These are phyloP conservation scores for Ichneumoninae sp. DNA, from an alignment of 2,888 invertebrate genomes.

Conservation along the genomic window DNA sequence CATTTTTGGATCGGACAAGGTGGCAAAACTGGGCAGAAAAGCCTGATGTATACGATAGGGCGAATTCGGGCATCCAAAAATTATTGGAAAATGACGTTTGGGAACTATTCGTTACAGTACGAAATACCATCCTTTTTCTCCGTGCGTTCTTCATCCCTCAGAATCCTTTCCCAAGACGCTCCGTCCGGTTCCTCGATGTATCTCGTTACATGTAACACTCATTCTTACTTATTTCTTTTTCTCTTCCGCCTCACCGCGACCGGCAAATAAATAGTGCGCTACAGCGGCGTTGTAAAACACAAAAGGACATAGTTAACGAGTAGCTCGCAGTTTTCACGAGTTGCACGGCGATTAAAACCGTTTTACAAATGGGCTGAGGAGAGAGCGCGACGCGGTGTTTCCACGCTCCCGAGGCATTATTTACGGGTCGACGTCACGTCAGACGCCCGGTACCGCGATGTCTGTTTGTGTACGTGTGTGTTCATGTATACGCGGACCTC, in stretches of 20 bases:
- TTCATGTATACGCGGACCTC: constrained; percentile 23
- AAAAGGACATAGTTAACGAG: constrained; percentile 38
- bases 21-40: no score
- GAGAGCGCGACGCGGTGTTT: constrained; percentile 51
- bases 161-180: background rate
- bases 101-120: no score
- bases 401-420: constrained; percentile 64
- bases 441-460: constrained; percentile 45
- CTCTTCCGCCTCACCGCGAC: constrained; percentile 11
- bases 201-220: constrained; percentile 33
- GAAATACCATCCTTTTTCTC: no score
- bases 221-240: background rate
- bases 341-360: constrained; percentile 64
- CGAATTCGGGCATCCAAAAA: no score
- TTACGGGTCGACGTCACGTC: constrained; percentile 65
- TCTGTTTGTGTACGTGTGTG: background rate
- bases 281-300: constrained; percentile 47
- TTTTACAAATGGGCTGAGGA: constrained; percentile 59
- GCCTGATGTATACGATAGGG: no score
- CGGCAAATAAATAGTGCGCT: constrained; percentile 49
- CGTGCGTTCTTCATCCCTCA: background rate
- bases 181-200: constrained; percentile 9
- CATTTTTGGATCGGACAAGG: no score
- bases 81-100: no score
- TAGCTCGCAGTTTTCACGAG: constrained; percentile 56